Evolutionary conservation across 2,888 invertebrate species (phyloP), one percentile per base, ranked within the genome.

Genomic region (Xestia rhomboidea): DNA sequence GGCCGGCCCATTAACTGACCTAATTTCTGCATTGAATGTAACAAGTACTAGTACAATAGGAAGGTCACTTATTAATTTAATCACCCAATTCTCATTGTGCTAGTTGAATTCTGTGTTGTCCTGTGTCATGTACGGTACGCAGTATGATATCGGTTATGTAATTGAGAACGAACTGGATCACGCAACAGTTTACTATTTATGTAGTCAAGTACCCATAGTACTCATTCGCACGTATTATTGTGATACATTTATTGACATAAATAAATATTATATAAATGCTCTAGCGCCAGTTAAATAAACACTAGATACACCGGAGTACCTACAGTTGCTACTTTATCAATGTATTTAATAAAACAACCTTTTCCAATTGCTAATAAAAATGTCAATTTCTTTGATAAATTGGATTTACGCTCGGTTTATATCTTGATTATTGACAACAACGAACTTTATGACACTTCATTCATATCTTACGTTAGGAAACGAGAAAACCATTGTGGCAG

Each of bases 181-280:
- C 72, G 76, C 57, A 64, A 34, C 67, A 49, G 72, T 67, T 46
- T 18, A 46, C 57, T 67, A 60, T 83, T 81, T 76, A 83, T 76
- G 79, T 54, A 67, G 71, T 44, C 62, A 83, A 78, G 54, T 67
- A 76, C 49, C 73, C 51, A 74, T 85, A 41, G 63, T 73, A 62
- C 27, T 68, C 66, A 73, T 71, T 62, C 13, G 64, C 85, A 83
- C 85, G 83, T 85, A 77, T 64, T 82, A 70, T 81, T 74, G 46
- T 81, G 68, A 68, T 70, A 73, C 46, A 51, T 79, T 68, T 46
- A 34, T 38, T 49, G 62, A 38, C 69, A 73, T 63, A 70, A 60
- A 73, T 81, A 67, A 81, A 51, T 8, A 49, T 60, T 68, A 27
- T 49, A 21, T 79, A 68, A 68, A 54, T 68, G 11, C 46, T 34